Percentiles rank a stretch among this genome's conserved stretches.
Evolutionary conservation across 2,797 vertebrate genomes (phyloP).

Genomic region (Potorous gilbertii): DNA sequence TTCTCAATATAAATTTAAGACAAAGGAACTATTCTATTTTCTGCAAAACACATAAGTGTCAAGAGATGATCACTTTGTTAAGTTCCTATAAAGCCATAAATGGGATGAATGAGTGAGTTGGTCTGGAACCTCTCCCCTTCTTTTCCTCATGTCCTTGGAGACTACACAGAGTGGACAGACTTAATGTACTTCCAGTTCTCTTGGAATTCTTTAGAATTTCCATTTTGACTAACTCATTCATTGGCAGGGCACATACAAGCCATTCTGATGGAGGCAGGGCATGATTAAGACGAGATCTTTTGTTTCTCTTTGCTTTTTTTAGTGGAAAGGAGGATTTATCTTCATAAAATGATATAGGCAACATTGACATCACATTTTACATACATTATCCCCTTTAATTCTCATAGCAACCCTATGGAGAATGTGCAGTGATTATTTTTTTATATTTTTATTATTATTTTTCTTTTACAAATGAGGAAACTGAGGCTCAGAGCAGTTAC

Average conservation of each 20-base stretch:
- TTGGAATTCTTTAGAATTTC: not conserved
- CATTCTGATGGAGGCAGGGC: not conserved
- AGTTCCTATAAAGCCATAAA: not conserved
- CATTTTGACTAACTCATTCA: not conserved
- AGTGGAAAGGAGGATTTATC: slow-evolving; percentile 45
- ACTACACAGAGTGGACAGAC: not conserved
- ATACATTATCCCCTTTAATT: not conserved
- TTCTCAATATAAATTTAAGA: not conserved
- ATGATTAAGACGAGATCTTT: not conserved
- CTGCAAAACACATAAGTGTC: not conserved
- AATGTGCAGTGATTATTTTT: not conserved
- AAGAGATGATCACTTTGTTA: not conserved
- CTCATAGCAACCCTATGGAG: not conserved
- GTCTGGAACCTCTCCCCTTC: not conserved
- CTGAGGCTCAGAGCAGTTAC: not conserved
- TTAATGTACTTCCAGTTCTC: too few relatives aligned
- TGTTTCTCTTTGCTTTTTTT: slow-evolving; percentile 7
- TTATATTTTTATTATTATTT: not conserved
- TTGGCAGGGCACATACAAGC: not conserved
- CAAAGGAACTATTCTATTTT: not conserved
- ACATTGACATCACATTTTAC: not conserved
- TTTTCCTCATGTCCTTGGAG: not conserved
- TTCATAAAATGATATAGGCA: not conserved
- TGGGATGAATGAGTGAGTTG: not conserved
- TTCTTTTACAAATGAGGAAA: not conserved